Conservation (phyloP, 2,113 vertebrate species). For the Corvus cornix region DNA sequence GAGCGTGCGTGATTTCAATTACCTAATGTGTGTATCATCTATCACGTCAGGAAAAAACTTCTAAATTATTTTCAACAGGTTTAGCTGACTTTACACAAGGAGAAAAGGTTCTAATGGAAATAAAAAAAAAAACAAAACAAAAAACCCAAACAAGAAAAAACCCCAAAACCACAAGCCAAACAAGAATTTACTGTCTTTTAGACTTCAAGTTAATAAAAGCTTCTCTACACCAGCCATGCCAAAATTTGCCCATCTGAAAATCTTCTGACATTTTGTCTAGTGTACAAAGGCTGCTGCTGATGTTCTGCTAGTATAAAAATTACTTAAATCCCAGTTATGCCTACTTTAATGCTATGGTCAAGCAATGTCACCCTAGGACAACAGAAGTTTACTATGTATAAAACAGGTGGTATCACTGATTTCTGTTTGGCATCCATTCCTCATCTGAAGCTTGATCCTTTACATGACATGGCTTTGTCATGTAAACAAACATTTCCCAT, state of each 20-base stretch:
- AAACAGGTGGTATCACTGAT: background rate
- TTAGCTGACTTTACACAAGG: background rate
- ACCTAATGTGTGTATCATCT: background rate
- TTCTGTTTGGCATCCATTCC: background rate
- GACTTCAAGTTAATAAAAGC: background rate
- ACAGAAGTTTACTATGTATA: background rate
- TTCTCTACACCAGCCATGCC: background rate
- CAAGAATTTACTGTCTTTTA: background rate
- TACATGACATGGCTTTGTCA: background rate
- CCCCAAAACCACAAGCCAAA: background rate
- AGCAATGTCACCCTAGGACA: background rate
- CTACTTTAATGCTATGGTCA: background rate
- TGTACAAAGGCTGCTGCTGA: background rate
- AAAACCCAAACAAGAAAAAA: background rate
- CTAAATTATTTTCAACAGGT: conserved; percentile 2
- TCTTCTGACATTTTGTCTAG: background rate
- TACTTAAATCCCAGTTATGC: background rate
- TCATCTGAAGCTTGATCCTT: background rate
- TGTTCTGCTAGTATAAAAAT: background rate
- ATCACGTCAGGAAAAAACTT: background rate
- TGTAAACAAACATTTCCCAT: background rate
- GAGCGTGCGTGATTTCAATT: background rate
- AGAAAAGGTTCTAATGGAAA: background rate
- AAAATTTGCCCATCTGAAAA: background rate
- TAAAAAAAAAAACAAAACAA: too few species aligned